These are phyloP conservation scores for Achlya flavicornis DNA, from an alignment of 2,888 invertebrate species.

Conservation along the genomic window DNA sequence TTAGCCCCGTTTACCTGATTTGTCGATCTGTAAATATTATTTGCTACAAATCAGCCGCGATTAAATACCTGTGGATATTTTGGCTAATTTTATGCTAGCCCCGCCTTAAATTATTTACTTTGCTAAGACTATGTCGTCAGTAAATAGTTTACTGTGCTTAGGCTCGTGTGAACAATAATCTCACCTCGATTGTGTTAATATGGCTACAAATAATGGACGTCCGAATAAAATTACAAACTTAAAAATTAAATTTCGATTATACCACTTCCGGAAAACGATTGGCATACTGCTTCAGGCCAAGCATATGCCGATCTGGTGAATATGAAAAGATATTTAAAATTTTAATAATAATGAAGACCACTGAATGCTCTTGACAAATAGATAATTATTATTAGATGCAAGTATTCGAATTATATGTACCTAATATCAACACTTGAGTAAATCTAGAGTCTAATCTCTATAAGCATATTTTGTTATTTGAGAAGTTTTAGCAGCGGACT, in stretches of 20 bases:
- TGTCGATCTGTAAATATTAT: constrained; percentile 35
- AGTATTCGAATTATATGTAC: background rate
- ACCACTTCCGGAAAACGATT: background rate
- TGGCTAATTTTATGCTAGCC: constrained; percentile 22
- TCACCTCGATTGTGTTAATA: no score
- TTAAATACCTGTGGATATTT: constrained; percentile 17
- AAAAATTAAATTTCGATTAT: background rate
- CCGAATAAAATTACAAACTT: no score
- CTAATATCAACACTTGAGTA: no score
- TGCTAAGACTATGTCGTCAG: background rate
- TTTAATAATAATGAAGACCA: background rate
- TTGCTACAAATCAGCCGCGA: constrained; percentile 25
- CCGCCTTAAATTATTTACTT: constrained; percentile 9
- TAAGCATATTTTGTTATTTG: no score
- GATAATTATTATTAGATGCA: background rate
- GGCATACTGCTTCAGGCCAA: background rate
- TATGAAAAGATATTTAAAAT: background rate
- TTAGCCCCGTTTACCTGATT: constrained; percentile 48
- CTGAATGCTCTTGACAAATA: background rate
- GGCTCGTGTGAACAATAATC: no score
- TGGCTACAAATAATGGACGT: no score
- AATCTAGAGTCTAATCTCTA: no score
- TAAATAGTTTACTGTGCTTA: background rate
- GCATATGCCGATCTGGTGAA: background rate
- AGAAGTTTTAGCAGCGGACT: no score